Base-by-base conservation (phyloP, 2,888 invertebrate species). In the Drosophila rellima region DNA sequence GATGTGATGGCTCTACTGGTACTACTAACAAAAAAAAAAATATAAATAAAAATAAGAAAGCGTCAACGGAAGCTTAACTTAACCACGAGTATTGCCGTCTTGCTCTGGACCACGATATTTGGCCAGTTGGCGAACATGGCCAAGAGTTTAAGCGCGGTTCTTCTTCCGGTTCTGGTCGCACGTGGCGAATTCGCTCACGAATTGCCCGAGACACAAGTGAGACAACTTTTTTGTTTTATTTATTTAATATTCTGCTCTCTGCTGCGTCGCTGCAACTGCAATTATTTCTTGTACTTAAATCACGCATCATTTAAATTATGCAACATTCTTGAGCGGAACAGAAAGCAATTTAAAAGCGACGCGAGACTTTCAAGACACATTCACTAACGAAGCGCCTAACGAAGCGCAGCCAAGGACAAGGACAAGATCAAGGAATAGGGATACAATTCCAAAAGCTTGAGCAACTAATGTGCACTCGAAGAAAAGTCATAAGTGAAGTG, bases 251-350 rank as follows among this genome's bases (percentile, higher is more conserved):
- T 26, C 44, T 23, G 5, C 23, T 44, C 33, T 17, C 15, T 20
- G 40, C 18, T 7, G 17, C 18, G 10, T 6, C 26, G 37, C 26
- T 29, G 29, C 37, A 13, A 44, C 54, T 7, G 47, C 39, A 17
- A 42, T 37, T 40, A 48, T 29, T 72, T 56, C 51, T 70, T 44
- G 40, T 42, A 26, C 62, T 73, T 82, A 90, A 84, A 84, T 74
- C 82, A 75, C 80, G 72, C 74, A 74, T 64, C 72, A 75, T 78
- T 78, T 75, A 56, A 82, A 70, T 83, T 85, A 85, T 83, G 85
- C 83, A 85, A 83, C 68, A 71, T 64, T 75, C 70, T 75, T 73
- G 68, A 45, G 66, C 50, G 63, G 77, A 57, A 7, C 31, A 20
- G 37, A 57, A 47, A 50, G 61, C 82, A 82, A 78, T 84, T 84